Percentiles rank a stretch among this genome's conserved stretches.
phyloP scores from a whole-genome alignment of 2,113 vertebrate species.

The Phaethornis superciliosus region DNA sequence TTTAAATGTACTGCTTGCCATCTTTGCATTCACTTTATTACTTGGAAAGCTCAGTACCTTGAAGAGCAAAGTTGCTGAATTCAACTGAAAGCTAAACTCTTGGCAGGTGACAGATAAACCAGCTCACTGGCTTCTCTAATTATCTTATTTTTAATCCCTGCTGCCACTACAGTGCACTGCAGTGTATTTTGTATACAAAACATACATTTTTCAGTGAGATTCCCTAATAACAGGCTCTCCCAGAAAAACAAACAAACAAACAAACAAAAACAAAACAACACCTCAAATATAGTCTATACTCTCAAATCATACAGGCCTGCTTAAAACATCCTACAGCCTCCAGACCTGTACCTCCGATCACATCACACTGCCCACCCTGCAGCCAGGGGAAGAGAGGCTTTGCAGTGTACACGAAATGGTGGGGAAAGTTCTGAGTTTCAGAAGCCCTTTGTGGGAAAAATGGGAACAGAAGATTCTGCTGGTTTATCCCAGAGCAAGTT shows the following conservation, averaged over 20 bases:
- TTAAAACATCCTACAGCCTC: background rate
- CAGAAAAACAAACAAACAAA: background rate
- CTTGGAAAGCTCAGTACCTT: slow-evolving; percentile 39
- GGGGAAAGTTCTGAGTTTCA: background rate
- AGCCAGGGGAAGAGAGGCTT: background rate
- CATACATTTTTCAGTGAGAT: background rate
- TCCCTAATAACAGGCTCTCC: background rate
- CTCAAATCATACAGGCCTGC: background rate
- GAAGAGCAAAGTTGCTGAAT: slow-evolving; percentile 48
- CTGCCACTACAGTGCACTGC: background rate
- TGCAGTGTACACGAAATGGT: background rate
- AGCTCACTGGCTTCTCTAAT: background rate
- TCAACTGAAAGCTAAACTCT: slow-evolving; percentile 9
- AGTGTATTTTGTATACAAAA: background rate
- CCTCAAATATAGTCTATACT: background rate
- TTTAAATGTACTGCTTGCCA: slow-evolving; percentile 41
- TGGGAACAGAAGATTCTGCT: background rate
- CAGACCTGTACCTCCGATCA: background rate
- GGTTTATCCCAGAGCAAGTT: background rate
- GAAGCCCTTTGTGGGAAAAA: background rate
- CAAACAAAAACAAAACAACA: background rate
- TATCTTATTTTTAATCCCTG: background rate
- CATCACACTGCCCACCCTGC: background rate
- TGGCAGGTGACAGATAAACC: slow-evolving; percentile 24
- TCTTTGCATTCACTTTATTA: slow-evolving; percentile 51